Percentiles rank a stretch among this genome's conserved stretches.
These are phyloP conservation scores for Acromyrmex echinatior DNA, from an alignment of 1,140 invertebrate species.

Conservation along the genomic window DNA sequence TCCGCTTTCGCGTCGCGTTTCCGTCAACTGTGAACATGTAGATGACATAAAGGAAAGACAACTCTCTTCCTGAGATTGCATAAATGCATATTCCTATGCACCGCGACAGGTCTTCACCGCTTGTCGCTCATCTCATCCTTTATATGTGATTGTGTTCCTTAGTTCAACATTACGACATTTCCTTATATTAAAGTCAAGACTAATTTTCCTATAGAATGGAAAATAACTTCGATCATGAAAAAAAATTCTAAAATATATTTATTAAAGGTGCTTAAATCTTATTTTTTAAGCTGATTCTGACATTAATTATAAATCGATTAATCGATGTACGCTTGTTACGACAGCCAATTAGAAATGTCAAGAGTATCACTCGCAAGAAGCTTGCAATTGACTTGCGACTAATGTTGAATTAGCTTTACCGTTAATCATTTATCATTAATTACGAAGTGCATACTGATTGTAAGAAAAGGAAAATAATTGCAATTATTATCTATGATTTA, in stretches of 20 bases:
- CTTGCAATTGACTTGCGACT: no score
- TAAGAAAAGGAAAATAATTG: no score
- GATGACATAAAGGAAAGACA: neutral
- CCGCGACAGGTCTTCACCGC: slow-evolving; percentile 12
- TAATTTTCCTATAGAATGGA: neutral
- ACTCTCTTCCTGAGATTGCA: neutral
- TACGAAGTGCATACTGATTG: neutral
- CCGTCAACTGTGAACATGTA: slow-evolving; percentile 41
- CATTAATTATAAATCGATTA: no score
- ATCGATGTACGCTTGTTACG: no score
- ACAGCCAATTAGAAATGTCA: no score
- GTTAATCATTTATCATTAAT: neutral
- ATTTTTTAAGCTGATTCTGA: neutral
- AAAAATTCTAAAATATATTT: neutral
- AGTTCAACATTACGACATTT: neutral
- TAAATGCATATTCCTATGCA: slow-evolving; percentile 30
- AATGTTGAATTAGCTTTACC: no score
- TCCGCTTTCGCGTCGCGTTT: neutral
- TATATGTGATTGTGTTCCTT: neutral
- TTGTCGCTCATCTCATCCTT: slow-evolving; percentile 3
- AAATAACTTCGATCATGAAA: neutral
- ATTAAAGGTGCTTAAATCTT: neutral
- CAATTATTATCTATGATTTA: no score
- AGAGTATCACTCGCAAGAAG: no score
- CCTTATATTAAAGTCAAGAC: neutral